These are phyloP conservation scores for Apogon hyalosoma DNA, from an alignment of 2,797 vertebrate species.

Conservation along the genomic window DNA sequence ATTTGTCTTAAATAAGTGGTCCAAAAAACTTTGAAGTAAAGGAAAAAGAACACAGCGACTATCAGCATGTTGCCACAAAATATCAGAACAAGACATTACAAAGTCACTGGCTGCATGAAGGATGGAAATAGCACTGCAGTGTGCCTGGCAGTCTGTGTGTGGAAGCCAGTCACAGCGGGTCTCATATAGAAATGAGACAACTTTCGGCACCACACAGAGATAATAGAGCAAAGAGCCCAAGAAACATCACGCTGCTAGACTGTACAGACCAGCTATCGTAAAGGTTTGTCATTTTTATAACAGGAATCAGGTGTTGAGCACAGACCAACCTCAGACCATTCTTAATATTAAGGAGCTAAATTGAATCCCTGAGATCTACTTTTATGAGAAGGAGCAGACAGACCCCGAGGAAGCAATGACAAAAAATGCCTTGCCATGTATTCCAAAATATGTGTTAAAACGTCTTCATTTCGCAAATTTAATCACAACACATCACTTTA, in stretches of 20 bases:
- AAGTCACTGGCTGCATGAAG: constrained; percentile 35
- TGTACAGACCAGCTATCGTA: constrained; percentile 16
- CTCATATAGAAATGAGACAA: constrained; percentile 46
- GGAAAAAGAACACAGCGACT: constrained; percentile 32
- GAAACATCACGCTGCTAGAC: constrained; percentile 34
- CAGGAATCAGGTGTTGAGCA: constrained; percentile 7
- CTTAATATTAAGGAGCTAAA: constrained; percentile 4
- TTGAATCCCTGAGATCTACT: background rate
- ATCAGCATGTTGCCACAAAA: constrained; percentile 32
- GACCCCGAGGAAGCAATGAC: background rate
- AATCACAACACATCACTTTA: constrained; percentile 16
- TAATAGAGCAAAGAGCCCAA: constrained; percentile 21
- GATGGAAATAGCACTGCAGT: constrained; percentile 25
- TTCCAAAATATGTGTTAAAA: background rate
- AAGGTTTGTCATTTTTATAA: constrained; percentile 35
- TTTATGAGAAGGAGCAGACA: background rate
- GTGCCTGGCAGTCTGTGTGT: constrained; percentile 14
- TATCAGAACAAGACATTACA: constrained; percentile 45
- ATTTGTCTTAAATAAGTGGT: constrained; percentile 26
- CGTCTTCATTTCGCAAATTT: constrained; percentile 9
- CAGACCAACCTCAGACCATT: background rate
- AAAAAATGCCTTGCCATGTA: background rate
- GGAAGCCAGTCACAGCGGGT: constrained; percentile 17
- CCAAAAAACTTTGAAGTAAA: constrained; percentile 30
- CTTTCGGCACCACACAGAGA: constrained; percentile 29